These are phyloP conservation scores for Psilopogon haemacephalus DNA, from an alignment of 2,113 vertebrate genomes.

Conservation along the genomic window DNA sequence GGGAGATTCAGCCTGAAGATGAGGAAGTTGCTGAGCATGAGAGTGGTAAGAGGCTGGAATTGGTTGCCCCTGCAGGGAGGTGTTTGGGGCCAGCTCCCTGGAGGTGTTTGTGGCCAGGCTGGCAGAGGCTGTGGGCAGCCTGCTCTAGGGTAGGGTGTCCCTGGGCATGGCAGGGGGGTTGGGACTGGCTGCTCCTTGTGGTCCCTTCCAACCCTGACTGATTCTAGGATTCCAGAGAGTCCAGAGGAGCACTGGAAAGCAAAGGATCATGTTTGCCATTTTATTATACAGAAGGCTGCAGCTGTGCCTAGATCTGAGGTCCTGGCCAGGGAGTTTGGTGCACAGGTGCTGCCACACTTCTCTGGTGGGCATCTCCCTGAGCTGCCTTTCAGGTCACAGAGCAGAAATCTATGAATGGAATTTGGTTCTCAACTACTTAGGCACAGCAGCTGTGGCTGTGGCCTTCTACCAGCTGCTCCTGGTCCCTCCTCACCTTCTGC, in stretches of 20 bases:
- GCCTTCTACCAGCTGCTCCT: neutral
- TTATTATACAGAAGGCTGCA: neutral
- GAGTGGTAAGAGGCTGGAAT: too few relatives aligned
- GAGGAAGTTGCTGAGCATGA: too few relatives aligned
- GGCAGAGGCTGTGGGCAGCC: too few relatives aligned
- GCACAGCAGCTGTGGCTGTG: rapidly evolving
- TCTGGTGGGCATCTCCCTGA: neutral
- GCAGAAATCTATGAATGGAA: neutral
- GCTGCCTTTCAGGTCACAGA: neutral
- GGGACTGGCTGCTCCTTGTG: too few relatives aligned
- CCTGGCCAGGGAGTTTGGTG: neutral
- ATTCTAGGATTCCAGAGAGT: neutral
- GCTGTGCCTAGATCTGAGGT: neutral
- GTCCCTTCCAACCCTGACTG: too few relatives aligned
- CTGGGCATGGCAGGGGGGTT: too few relatives aligned
- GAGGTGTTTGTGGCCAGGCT: too few relatives aligned
- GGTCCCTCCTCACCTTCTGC: neutral
- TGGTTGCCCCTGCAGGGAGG: too few relatives aligned
- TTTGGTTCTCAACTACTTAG: neutral
- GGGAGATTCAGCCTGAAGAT: too few relatives aligned
- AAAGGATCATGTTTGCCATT: neutral
- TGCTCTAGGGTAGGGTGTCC: too few relatives aligned
- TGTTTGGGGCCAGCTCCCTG: too few relatives aligned
- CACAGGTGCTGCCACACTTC: neutral
- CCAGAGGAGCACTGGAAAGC: rapidly evolving